Base-by-base conservation (phyloP, 1,140 invertebrate species). In the Drosophila albomicans region DNA sequence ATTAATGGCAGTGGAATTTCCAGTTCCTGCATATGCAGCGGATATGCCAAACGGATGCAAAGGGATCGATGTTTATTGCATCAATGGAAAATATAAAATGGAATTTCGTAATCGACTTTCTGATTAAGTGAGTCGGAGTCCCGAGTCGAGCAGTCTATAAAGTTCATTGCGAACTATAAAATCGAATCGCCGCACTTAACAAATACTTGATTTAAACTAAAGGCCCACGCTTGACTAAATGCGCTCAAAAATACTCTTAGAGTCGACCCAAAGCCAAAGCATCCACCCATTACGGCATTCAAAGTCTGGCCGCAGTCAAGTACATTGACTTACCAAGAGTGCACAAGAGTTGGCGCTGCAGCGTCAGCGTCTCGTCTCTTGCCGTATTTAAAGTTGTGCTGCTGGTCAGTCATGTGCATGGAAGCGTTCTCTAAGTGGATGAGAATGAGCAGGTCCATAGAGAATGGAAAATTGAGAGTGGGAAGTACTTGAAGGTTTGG, bases 321-420 rank as follows among this genome's bases (percentile, higher is more conserved):
- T 88, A 76, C 82, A 74, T 77, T 86, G 82, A 86, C 75, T 87
- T 76, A 64, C 54, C 51, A 49, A 25, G 45, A 52, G 46, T 57
- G 57, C 13, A 58, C 15, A 25, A 25, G 20, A 67, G 73, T 51
- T 75, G 41, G 52, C 64, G 67, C 54, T 59, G 59, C 59, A 65
- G 45, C 20, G 32, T 63, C 56, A 28, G 43, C 49, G 35, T 20
- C 20, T 25, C 30, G 52, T 62, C 51, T 75, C 80, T 82, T 82
- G 16, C n/a, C 62, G 32, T 74, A 87, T 82, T 87, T 88, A 88
- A 87, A 87, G 82, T 87, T 88, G 64, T 59, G 78, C 70, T 59
- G 75, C 64, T 79, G 82, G 82, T 70, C 84, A 87, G 84, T 87
- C 82, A 87, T 88, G 82, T 87, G 82, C 65, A 88, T 52, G 84